Percentiles rank a stretch among this genome's conserved stretches.
Conservation (phyloP, 2,797 vertebrate genomes). For the Lophura swinhoii region DNA sequence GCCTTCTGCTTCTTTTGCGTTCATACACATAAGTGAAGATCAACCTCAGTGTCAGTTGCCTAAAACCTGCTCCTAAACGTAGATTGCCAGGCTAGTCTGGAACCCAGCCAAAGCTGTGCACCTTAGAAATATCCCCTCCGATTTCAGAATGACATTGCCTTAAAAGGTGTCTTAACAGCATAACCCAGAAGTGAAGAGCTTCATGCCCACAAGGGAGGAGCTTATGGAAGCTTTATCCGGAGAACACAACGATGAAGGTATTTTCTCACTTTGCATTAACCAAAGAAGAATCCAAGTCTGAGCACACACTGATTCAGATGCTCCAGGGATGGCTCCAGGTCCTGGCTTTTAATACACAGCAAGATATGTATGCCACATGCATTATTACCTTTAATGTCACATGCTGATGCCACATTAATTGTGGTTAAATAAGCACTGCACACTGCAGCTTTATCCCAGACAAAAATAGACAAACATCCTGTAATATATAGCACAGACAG, state of each 20-base stretch:
- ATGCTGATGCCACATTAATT: not conserved
- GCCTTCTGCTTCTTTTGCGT: not conserved
- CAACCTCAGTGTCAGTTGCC: not conserved
- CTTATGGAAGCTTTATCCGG: not conserved
- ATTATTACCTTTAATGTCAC: not conserved
- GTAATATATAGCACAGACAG: not conserved
- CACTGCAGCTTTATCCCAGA: not conserved
- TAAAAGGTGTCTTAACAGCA: not conserved
- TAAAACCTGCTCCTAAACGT: not conserved
- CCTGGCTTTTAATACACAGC: not conserved
- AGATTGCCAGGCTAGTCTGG: not conserved
- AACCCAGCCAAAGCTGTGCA: not conserved
- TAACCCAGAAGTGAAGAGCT: not conserved
- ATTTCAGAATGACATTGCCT: not conserved
- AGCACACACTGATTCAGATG: not conserved
- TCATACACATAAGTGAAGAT: not conserved
- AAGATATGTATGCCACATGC: accelerated
- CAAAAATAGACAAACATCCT: not conserved
- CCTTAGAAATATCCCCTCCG: not conserved
- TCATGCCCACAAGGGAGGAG: not conserved
- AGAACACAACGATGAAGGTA: not conserved
- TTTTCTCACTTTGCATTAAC: not conserved
- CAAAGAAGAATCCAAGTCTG: not conserved
- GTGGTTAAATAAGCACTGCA: not conserved
- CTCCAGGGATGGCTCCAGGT: not conserved